Conservation (phyloP, 2,888 invertebrate genomes). For the Minunthozetes semirufus region DNA sequence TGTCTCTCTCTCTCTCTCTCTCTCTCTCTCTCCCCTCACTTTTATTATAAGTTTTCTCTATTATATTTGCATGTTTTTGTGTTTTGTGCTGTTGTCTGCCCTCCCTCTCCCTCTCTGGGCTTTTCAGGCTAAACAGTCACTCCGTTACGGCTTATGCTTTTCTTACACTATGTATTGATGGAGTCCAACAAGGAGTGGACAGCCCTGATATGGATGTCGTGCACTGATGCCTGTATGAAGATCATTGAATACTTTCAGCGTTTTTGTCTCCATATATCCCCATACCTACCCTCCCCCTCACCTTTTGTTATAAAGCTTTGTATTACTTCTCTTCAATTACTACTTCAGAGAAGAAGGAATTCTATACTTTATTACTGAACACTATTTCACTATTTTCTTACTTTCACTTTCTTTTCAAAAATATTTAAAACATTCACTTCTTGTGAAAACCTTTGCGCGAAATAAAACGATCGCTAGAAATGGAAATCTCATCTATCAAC, state of each 20-base stretch:
- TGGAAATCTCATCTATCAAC: not conserved
- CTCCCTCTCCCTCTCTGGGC: not conserved
- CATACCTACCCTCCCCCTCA: not conserved
- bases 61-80: not conserved
- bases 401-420: constrained; percentile 9
- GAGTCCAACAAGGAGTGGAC: constrained; percentile 11
- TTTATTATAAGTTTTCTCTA: not conserved
- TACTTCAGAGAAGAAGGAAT: constrained; percentile 16
- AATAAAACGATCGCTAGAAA: not conserved
- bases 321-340: not conserved
- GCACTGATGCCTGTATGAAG: constrained; percentile 6
- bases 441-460: not conserved
- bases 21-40: not conserved
- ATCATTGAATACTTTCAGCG: constrained; percentile 1
- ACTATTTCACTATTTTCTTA: not conserved
- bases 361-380: constrained; percentile 7
- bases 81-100: not conserved
- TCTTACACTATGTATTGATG: not conserved
- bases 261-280: not conserved
- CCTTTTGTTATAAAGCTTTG: constrained; percentile 2
- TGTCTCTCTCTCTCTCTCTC: not conserved
- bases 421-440: constrained; percentile 21
- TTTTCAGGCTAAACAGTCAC: not conserved
- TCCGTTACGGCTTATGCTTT: not conserved
- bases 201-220: constrained; percentile 11